Base-by-base conservation (phyloP, 2,888 invertebrate genomes). In the Drosophila subquinaria region DNA sequence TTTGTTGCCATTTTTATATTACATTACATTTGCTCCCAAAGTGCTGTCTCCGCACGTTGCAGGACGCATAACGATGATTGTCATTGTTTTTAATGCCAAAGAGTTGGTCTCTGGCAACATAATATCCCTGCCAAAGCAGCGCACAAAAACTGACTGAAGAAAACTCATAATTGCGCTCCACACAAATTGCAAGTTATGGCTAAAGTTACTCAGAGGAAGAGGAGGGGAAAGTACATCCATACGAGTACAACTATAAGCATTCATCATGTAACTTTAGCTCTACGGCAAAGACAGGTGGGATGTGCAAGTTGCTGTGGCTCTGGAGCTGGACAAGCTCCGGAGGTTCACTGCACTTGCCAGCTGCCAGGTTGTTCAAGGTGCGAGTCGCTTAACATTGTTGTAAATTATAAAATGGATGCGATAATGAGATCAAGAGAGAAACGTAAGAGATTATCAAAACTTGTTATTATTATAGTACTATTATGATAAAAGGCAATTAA, bases 101-200 rank as follows among this genome's bases (percentile, higher is more conserved):
- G 68, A 76, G 76, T 75, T 79, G 72, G 64, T 72, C 69, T 52
- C 48, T 35, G 66, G 80, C 78, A 76, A 79, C 80, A 79, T 73
- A 73, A 80, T 78, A 73, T 70, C 70, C 72, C 62, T 36, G 57
- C 15, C 48, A 51, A 43, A 61, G 52, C 68, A 33, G 4, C 4
- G 17, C 50, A 67, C 48, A 71, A 79, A 75, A 77, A 71, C 77
- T 47, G 62, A 61, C 79, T 76, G 76, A 82, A 86, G 86, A 85
- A 85, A 88, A 83, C 87, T 85, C 84, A 85, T 85, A 85, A 85
- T 85, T 85, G 84, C 81, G 59, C 79, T 71, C 73, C 71, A 73
- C 89, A 86, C 84, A 88, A 85, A 85, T 85, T 88, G 89, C 88
- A 77, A 85, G 87, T 86, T 85, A 85, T 85, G 81, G 78, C 70